Percentiles rank a stretch among this genome's conserved stretches.
Conservation (phyloP, 2,113 vertebrate genomes). For the Turdus rufiventris region DNA sequence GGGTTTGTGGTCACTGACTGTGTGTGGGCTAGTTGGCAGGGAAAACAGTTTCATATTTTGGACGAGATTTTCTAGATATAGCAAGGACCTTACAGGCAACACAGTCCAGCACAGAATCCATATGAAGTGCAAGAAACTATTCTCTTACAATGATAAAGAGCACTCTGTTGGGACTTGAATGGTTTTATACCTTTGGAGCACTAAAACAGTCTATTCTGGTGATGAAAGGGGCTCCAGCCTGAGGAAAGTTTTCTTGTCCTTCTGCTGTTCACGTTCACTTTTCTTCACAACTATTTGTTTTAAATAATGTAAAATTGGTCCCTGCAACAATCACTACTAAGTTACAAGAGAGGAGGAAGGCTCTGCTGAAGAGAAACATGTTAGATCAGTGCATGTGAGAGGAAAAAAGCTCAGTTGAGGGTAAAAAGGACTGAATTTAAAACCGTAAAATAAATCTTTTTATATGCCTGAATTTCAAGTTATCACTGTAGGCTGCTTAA, state of each 20-base stretch:
- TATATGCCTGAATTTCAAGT: neutral
- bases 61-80: neutral
- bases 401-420: neutral
- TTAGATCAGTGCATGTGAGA: neutral
- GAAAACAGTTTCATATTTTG: neutral
- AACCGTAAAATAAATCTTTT: neutral
- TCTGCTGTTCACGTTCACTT: neutral
- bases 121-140: neutral
- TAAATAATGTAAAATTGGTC: neutral
- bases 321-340: neutral
- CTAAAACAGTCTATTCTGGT: neutral
- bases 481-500: neutral
- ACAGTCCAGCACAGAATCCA: neutral
- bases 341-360: neutral
- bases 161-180: neutral
- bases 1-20: neutral
- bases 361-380: neutral
- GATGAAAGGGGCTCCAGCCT: neutral
- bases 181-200: neutral
- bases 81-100: neutral
- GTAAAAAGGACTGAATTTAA: neutral
- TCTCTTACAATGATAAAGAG: neutral
- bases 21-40: neutral
- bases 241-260: neutral
- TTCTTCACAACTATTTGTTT: neutral